Base-by-base conservation (phyloP, 2,113 vertebrate genomes). In the Rhadina sibilatrix region DNA sequence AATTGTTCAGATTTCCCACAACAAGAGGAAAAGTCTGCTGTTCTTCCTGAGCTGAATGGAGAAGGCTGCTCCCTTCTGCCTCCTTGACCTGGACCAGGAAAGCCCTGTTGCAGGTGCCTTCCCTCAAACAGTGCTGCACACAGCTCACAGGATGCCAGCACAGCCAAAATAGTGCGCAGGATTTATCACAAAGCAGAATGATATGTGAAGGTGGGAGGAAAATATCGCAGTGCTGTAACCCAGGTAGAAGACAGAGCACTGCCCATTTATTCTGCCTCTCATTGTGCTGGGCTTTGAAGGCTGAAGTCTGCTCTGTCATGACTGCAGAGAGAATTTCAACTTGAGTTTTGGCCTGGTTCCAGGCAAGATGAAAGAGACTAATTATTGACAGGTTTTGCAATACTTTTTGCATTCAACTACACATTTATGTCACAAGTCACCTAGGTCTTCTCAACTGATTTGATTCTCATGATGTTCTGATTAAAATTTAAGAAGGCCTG, bases 331-430 rank as follows among this genome's bases (percentile, higher is more conserved):
- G 52, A 66, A 83, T 56, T 90, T 59, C 9, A 4, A 5, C 22
- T 63, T 49, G 18, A 77, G 40, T 56, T 75, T 74, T 89, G 59
- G 54, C 38, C 47, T 90, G 8, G 9, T 14, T 93, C 37, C 80
- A 83, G 31, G 37, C 25, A 83, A 90, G 85, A 76, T 86, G 75
- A 92, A 93, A 42, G 20, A 77, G 16, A 19, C 19, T 88, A 80
- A 80, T 86, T 80, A 83, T 31, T 74, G 85, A 47, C 30, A 87
- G 54, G 16, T 49, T 89, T 70, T 78, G 60, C 37, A 70, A 25
- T 70, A 31, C 11, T 54, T 95, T 15, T 40, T 65, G 12, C 33
- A 54, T 83, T 77, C 14, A 25, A 53, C 15, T 42, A 24, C 21
- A 21, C 8, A 17, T 61, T 72, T 77, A 40, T 46, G 46, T 77